These are phyloP conservation scores for Morpho achilles DNA, from an alignment of 2,888 invertebrate genomes.

Conservation along the genomic window DNA sequence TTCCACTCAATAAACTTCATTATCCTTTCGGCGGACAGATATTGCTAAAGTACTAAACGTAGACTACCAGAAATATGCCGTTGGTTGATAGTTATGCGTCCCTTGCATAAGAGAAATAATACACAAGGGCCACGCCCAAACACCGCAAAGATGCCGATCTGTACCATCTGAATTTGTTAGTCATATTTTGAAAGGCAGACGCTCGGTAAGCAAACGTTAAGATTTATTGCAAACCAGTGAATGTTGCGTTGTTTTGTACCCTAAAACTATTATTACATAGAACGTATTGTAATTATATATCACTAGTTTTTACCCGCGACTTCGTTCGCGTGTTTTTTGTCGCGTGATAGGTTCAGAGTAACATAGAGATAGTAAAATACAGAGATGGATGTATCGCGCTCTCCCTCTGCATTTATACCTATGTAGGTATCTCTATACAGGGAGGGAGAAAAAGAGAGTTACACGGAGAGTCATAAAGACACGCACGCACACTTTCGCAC, in stretches of 20 bases:
- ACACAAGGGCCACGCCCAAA: conserved; percentile 54
- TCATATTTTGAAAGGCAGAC: conserved; percentile 57
- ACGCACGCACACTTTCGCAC: no score
- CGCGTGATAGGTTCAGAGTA: no score
- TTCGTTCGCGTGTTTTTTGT: no score
- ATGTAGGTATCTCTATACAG: no score
- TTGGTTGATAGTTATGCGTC: conserved; percentile 49
- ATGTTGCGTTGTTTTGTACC: conserved; percentile 40
- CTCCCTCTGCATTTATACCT: no score
- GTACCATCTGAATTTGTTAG: conserved; percentile 47
- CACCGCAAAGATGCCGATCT: conserved; percentile 53
- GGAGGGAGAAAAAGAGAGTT: no score
- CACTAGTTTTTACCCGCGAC: no score
- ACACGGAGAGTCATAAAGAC: no score
- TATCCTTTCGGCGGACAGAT: conserved; percentile 14
- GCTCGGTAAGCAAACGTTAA: conserved; percentile 67
- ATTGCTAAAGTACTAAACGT: conserved; percentile 30
- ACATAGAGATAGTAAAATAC: no score
- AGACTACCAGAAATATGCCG: conserved; percentile 42
- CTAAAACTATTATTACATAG: no score
- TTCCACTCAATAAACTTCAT: neutral
- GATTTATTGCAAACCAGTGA: conserved; percentile 64
- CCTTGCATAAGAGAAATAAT: conserved; percentile 53
- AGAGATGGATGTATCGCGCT: no score
- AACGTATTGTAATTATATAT: no score